Percentiles rank a stretch among this genome's conserved stretches.
Conservation (phyloP, 30 jellyfish, hydroid and myxozoan species). For the Rhopilema esculentum region DNA sequence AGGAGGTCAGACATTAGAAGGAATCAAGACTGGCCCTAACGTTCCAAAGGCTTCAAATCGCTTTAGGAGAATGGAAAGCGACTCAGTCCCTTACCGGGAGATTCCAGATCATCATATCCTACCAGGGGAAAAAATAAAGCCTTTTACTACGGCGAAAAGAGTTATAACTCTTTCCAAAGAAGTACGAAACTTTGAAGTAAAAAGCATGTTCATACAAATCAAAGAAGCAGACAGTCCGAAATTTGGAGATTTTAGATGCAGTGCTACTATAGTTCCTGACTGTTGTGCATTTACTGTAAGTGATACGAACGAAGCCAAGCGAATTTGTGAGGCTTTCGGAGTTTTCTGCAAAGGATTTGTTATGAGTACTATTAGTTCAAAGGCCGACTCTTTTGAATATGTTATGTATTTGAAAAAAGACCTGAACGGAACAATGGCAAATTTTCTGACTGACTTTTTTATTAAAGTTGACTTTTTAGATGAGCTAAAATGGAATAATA, state of each 20-base stretch:
- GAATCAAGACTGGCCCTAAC: slow-evolving; percentile 3
- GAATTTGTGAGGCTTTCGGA: slow-evolving; percentile 81
- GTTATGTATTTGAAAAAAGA: slow-evolving; percentile 71
- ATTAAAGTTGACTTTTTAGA: slow-evolving; percentile 68
- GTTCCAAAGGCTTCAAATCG: not conserved
- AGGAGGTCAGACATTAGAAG: slow-evolving; percentile 40
- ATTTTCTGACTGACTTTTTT: slow-evolving; percentile 78
- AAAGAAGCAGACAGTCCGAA: slow-evolving; percentile 88
- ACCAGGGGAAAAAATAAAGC: not conserved
- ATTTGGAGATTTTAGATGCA: slow-evolving; percentile 82
- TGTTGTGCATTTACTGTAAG: slow-evolving; percentile 85
- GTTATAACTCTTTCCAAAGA: slow-evolving; percentile 39
- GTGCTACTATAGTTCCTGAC: slow-evolving; percentile 70
- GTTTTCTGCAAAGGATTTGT: slow-evolving; percentile 83
- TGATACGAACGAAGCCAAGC: slow-evolving; percentile 74
- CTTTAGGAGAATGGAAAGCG: not conserved
- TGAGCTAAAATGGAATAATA: slow-evolving; percentile 71
- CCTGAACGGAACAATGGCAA: slow-evolving; percentile 67
- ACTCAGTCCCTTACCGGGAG: not conserved
- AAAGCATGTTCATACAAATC: slow-evolving; percentile 76
- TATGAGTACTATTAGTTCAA: slow-evolving; percentile 69
- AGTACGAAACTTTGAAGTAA: slow-evolving; percentile 49
- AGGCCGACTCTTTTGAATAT: slow-evolving; percentile 55
- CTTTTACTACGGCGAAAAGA: slow-evolving; percentile 13
- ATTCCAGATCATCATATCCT: not conserved